Conservation (phyloP, 2,888 invertebrate species). For the Microplitis deprimator region DNA sequence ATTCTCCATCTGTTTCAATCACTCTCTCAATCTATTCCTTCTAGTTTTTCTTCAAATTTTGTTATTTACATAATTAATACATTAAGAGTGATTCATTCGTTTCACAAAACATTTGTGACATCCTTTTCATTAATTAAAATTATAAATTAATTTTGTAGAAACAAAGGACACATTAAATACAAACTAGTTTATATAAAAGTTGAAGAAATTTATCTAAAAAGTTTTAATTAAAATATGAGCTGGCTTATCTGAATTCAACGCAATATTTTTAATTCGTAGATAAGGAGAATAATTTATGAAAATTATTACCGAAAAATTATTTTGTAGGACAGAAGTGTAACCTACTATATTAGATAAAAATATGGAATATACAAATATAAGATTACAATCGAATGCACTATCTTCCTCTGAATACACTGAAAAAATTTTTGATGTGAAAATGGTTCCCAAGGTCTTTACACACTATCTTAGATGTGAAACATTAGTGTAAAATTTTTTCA, state of each 20-base stretch:
- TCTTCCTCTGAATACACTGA: too few species aligned
- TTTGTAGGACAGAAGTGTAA: too few species aligned
- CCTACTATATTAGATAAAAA: too few species aligned
- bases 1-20: not conserved
- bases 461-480: too few species aligned
- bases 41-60: not conserved
- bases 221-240: not conserved
- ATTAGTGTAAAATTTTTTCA: too few species aligned
- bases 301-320: not conserved
- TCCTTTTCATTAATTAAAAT: too few species aligned
- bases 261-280: not conserved
- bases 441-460: too few species aligned
- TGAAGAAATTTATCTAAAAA: constrained; percentile 3
- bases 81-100: not conserved
- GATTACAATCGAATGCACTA: too few species aligned
- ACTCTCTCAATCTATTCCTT: not conserved
- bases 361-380: too few species aligned
- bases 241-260: not conserved
- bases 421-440: too few species aligned
- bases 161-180: not conserved
- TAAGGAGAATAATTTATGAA: not conserved
- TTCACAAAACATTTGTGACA: too few species aligned
- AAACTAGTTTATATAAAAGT: not conserved
- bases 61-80: not conserved
- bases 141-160: too few species aligned